Evolutionary conservation across 2,888 invertebrate genomes (phyloP), one percentile per base, ranked within the genome.

Genomic region (Pardosa pseudoannulata): DNA sequence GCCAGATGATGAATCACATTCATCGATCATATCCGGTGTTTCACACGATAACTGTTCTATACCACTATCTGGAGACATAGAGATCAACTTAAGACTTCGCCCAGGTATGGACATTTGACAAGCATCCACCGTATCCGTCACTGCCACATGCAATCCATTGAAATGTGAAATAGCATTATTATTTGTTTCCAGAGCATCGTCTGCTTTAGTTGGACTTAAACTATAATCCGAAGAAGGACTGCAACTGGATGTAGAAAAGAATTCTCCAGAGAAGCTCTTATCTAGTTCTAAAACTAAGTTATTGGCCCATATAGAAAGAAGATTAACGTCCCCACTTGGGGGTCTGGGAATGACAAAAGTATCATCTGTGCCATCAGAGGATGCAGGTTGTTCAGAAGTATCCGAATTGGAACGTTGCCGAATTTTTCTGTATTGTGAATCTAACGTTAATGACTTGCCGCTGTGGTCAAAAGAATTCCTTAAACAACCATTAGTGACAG

Each of bases 221-320:
- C 85, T 86, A 29, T 74, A 86, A 41, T 79, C 85, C 5, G 85
- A 86, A 5, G 79, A 79, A 13, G 79, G 79, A 39, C 74, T 86
- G 36, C 62, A 79, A 36, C 85, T 85, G n/a, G 32, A 13, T 3
- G 50, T 67, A n/a, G 46, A 62, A 31, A 64, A 31, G 13, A 83
- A 32, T 46, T 86, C 85, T 28, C 75, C 70, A 0, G 87, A 74
- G 13, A 81, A 68, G 19, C 68, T 78, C 19, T 76, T 78, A 39
- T 87, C 87, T 23, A 87, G 31, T 62, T 79, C 78, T 64, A 73
- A 46, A 11, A 82, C 87, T 70, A 87, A 64, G 56, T 87, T 82
- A 28, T 87, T 78, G 6, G 87, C 87, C 87, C 87, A 87, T 23
- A 79, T 73, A 13, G 82, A 81, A 11, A 87, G 29, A 6, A 87